Evolutionary conservation across 2,888 invertebrate species (phyloP).

Genomic region (Lepetodrilus schrolli): DNA sequence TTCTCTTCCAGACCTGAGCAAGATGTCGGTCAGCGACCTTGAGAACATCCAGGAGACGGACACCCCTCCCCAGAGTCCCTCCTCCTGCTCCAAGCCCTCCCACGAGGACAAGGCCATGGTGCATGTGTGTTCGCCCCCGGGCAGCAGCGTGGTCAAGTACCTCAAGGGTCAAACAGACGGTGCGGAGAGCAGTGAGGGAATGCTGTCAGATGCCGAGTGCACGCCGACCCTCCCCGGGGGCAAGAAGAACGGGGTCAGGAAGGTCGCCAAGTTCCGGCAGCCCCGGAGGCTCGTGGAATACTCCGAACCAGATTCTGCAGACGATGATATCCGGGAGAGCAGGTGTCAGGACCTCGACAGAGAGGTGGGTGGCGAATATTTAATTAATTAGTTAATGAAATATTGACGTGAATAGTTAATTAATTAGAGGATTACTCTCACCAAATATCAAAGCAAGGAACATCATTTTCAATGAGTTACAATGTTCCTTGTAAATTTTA

Average conservation of each 20-base stretch:
- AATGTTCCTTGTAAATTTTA: no score
- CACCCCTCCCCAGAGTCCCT: conserved; percentile 74
- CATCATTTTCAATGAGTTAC: no score
- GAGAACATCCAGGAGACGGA: conserved; percentile 76
- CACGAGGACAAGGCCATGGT: conserved; percentile 45
- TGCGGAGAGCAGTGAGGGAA: conserved; percentile 48
- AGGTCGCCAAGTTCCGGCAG: conserved; percentile 41
- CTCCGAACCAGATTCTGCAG: conserved; percentile 57
- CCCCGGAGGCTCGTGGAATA: conserved; percentile 59
- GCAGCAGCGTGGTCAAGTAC: conserved; percentile 52
- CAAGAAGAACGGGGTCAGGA: conserved; percentile 42
- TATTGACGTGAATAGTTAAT: no score
- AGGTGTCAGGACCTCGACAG: neutral
- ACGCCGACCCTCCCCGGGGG: conserved; percentile 45
- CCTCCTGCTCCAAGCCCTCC: conserved; percentile 39
- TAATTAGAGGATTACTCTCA: no score
- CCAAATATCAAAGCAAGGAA: no score
- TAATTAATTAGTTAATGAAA: no score
- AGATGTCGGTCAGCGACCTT: conserved; percentile 74
- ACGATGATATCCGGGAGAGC: conserved; percentile 40
- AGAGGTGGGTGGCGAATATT: neutral
- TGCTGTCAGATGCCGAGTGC: conserved; percentile 47
- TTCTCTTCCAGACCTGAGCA: conserved; percentile 76
- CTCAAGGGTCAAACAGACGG: conserved; percentile 47
- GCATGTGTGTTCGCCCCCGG: conserved; percentile 42